A percentile compares a stretch with the other conserved stretches of the same genome.
Conservation (phyloP, 2,797 vertebrate genomes). For the Urocyon cinereoargenteus region DNA sequence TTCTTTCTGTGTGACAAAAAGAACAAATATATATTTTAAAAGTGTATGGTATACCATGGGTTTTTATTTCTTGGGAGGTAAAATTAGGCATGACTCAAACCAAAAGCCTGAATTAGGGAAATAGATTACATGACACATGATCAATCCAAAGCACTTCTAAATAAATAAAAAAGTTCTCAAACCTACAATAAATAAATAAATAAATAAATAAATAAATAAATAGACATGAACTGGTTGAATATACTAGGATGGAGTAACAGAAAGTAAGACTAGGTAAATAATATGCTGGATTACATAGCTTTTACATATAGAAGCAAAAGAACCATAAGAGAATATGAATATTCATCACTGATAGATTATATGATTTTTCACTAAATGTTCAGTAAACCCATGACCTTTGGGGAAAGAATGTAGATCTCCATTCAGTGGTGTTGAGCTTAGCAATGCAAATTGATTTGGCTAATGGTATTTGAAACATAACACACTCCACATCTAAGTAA, state of each 20-base stretch:
- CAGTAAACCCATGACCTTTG: not conserved
- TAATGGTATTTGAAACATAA: not conserved
- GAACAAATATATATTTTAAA: not conserved
- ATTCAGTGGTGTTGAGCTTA: not conserved
- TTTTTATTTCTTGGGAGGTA: not conserved
- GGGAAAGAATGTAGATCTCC: not conserved
- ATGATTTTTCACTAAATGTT: not conserved
- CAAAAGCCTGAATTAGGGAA: not conserved
- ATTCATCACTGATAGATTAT: not conserved
- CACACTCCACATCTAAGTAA: not conserved
- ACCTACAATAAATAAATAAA: too few relatives aligned
- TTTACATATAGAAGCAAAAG: not conserved
- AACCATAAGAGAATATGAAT: not conserved
- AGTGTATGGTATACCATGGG: not conserved
- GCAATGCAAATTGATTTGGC: not conserved
- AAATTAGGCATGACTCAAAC: not conserved
- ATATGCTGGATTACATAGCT: not conserved
- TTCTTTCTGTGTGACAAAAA: not conserved
- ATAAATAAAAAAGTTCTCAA: not conserved
- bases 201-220: too few relatives aligned
- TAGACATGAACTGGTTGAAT: not conserved
- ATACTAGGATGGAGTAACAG: not conserved
- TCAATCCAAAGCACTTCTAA: not conserved
- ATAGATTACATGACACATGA: not conserved
- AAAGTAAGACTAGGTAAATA: not conserved